Conservation (phyloP, 2,113 vertebrate species). For the Mesoclemmys tuberculata region DNA sequence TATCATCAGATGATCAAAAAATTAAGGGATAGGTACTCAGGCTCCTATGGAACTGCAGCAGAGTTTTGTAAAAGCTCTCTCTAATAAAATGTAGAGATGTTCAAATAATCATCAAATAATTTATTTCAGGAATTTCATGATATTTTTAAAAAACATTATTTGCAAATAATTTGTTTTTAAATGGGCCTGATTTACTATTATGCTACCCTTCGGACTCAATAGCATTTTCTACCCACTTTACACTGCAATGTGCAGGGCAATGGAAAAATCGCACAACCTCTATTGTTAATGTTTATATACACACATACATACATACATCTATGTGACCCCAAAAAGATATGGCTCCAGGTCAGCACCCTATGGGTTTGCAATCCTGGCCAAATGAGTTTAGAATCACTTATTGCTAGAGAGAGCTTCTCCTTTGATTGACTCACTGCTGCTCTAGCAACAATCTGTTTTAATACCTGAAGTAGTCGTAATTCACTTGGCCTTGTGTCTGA, state of each 20-base stretch:
- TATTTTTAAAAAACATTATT: slow-evolving; percentile 7
- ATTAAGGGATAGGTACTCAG: background rate
- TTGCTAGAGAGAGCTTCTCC: background rate
- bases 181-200: background rate
- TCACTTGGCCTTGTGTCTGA: background rate
- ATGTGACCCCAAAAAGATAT: background rate
- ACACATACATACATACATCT: background rate
- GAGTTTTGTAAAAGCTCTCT: background rate
- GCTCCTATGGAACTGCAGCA: background rate
- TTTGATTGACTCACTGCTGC: background rate
- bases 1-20: slow-evolving; percentile 7
- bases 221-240: background rate
- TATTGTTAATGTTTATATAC: background rate
- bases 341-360: background rate
- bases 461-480: background rate
- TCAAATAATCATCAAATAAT: background rate
- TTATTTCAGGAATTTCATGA: background rate
- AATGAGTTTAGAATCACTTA: background rate
- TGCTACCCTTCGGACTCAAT: background rate
- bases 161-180: background rate
- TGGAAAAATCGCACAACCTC: background rate
- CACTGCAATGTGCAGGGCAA: background rate
- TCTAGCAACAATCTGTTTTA: background rate
- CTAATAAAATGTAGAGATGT: background rate
- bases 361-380: background rate